Conservation (phyloP, 2,113 vertebrate species). For the Dicaeum eximium region DNA sequence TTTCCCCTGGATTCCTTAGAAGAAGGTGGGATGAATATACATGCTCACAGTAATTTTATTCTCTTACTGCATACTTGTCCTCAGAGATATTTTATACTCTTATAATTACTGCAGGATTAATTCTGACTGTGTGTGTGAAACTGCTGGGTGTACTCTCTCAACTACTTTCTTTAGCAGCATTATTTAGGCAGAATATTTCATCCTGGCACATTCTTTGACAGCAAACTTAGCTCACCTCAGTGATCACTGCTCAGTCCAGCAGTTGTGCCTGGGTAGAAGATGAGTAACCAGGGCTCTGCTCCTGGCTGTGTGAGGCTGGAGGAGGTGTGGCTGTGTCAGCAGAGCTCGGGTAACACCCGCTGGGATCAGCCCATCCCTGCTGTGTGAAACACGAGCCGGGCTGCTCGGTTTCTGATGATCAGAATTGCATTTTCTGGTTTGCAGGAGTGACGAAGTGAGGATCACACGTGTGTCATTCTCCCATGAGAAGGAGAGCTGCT, state of each 20-base stretch:
- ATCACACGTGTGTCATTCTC: background rate
- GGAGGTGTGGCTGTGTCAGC: background rate
- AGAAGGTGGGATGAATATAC: background rate
- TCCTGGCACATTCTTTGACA: rapidly evolving
- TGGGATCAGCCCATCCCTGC: background rate
- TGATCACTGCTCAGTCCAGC: background rate
- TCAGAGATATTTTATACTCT: background rate
- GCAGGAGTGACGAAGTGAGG: background rate
- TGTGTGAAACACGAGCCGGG: background rate
- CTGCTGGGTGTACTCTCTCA: background rate
- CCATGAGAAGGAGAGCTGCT: background rate
- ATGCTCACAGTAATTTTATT: background rate
- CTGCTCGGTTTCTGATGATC: background rate
- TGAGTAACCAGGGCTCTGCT: background rate
- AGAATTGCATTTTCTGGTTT: background rate
- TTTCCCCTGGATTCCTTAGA: rapidly evolving
- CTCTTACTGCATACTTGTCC: background rate
- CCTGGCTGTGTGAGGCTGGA: rapidly evolving
- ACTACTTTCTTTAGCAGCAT: background rate
- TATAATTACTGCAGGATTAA: background rate
- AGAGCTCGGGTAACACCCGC: background rate
- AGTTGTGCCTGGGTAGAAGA: too few species aligned
- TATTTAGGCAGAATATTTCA: background rate
- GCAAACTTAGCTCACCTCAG: rapidly evolving
- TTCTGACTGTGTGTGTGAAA: background rate